phyloP scores from a whole-genome alignment of 2,797 vertebrate species.

The Pipistrellus kuhlii region DNA sequence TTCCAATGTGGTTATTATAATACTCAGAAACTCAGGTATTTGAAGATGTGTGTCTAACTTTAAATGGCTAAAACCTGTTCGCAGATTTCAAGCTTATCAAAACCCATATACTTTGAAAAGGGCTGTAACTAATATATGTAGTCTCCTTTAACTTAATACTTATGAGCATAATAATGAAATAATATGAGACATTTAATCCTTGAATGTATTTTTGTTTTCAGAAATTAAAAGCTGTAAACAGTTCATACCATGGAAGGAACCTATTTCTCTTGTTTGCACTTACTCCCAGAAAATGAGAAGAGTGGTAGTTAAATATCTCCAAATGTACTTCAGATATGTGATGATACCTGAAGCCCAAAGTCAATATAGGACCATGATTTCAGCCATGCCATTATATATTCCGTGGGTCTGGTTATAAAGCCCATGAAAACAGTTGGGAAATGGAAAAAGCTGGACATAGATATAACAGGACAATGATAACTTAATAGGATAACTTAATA shows the following conservation, averaged over 20 bases:
- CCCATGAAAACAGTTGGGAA: neutral
- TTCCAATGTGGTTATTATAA: constrained; percentile 13
- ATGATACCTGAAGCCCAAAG: neutral
- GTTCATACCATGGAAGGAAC: neutral
- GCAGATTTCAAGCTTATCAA: neutral
- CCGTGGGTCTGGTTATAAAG: neutral
- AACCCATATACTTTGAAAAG: constrained; percentile 18
- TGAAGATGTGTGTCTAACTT: neutral
- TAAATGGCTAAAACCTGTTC: neutral
- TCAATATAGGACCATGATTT: neutral
- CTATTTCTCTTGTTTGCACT: neutral
- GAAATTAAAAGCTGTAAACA: neutral
- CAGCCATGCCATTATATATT: neutral
- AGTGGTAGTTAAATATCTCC: neutral
- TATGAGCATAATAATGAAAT: neutral
- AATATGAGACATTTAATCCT: neutral
- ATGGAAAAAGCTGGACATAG: neutral
- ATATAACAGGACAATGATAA: neutral
- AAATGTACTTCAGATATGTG: neutral
- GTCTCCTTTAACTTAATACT: neutral
- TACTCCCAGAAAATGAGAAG: neutral
- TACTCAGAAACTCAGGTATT: neutral
- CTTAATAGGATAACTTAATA: neutral
- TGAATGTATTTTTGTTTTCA: constrained; percentile 36
- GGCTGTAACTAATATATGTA: neutral